These are phyloP conservation scores for Microctonus brassicae DNA, from an alignment of 2,888 invertebrate genomes.

Conservation along the genomic window DNA sequence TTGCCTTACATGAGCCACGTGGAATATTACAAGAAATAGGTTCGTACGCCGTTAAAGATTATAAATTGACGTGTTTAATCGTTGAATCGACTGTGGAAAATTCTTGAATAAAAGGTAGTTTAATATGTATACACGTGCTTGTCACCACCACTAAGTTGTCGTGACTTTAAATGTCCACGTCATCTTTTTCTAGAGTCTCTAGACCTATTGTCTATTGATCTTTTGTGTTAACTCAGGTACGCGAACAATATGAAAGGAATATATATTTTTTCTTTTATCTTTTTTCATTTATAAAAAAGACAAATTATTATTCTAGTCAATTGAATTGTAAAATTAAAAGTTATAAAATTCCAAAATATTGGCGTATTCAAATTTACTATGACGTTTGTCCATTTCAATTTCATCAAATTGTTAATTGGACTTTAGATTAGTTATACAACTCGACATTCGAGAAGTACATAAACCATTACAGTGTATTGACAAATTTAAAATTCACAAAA, in stretches of 20 bases:
- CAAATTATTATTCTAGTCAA: neutral
- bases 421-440: conserved; percentile 48
- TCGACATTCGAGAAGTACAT: conserved; percentile 49
- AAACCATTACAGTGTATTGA: no score
- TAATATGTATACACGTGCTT: neutral
- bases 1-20: neutral
- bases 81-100: neutral
- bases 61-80: neutral
- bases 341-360: conserved; percentile 1
- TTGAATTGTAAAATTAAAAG: neutral
- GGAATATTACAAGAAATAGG: neutral
- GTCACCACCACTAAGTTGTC: no score
- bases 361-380: conserved; percentile 30
- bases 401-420: conserved; percentile 49
- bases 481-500: neutral
- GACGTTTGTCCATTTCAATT: conserved; percentile 32
- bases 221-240: no score
- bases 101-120: neutral
- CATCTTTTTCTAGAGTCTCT: neutral
- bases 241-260: no score
- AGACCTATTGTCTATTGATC: no score
- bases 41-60: neutral
- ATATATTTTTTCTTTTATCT: no score
- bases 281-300: no score
- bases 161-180: no score